Evolutionary conservation across 2,888 invertebrate species (phyloP).

Genomic region (Cryptocephalus primarius): DNA sequence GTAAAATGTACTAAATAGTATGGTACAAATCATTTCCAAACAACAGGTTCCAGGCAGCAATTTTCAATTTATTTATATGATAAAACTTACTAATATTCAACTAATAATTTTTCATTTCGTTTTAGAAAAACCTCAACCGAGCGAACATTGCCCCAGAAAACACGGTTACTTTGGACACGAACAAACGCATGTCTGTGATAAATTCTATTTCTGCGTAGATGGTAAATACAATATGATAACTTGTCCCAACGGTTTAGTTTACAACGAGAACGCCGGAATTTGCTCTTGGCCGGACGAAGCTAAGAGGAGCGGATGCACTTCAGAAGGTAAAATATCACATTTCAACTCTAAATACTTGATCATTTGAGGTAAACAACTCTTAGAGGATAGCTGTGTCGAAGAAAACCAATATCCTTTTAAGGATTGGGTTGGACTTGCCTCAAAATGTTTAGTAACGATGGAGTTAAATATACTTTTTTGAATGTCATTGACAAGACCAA

Average conservation of each 20-base stretch:
- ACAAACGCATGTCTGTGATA: slow-evolving; percentile 65
- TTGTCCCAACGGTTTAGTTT: slow-evolving; percentile 77
- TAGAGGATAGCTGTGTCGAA: too few relatives aligned
- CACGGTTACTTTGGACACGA: slow-evolving; percentile 84
- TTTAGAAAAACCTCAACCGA: slow-evolving; percentile 61
- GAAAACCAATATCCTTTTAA: too few relatives aligned
- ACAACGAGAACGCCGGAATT: slow-evolving; percentile 79
- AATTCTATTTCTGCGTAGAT: slow-evolving; percentile 82
- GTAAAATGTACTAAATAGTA: too few relatives aligned
- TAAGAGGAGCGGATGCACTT: slow-evolving; percentile 74
- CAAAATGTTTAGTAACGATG: too few relatives aligned
- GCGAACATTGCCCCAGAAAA: slow-evolving; percentile 65
- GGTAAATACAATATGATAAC: slow-evolving; percentile 84
- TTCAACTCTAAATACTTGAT: too few relatives aligned
- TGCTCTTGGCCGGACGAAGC: slow-evolving; percentile 92
- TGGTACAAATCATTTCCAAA: too few relatives aligned
- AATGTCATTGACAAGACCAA: too few relatives aligned
- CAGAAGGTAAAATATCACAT: slow-evolving; percentile 46
- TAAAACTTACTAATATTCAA: neutral
- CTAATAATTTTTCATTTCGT: slow-evolving; percentile 2
- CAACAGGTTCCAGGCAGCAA: too few relatives aligned
- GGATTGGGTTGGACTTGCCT: too few relatives aligned
- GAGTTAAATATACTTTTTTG: too few relatives aligned
- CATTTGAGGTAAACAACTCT: too few relatives aligned
- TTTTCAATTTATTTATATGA: too few relatives aligned